These are phyloP conservation scores for Globia sparganii DNA, from an alignment of 2,888 invertebrate species.

Conservation along the genomic window DNA sequence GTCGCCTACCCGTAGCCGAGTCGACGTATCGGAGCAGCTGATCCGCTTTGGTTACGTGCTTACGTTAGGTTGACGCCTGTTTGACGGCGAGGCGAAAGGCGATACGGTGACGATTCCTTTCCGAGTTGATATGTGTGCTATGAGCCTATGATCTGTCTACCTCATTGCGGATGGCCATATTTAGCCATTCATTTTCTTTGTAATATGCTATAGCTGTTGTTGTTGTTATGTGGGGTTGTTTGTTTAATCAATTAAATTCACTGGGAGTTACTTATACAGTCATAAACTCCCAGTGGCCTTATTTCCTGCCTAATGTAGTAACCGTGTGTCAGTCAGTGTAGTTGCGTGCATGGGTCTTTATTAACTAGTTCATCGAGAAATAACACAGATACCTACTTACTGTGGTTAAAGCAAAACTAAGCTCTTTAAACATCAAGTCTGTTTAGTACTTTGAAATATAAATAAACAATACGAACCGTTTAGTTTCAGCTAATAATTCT, in stretches of 20 bases:
- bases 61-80: no score
- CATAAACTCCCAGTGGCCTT: not conserved
- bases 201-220: not conserved
- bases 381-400: not conserved
- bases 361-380: not conserved
- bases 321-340: not conserved
- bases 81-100: no score
- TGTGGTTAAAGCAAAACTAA: not conserved
- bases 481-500: conserved; percentile 74
- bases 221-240: not conserved
- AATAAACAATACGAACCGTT: conserved; percentile 69
- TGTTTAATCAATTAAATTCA: not conserved
- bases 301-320: not conserved
- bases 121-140: no score
- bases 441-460: not conserved
- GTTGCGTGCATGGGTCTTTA: not conserved
- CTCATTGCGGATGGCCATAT: not conserved
- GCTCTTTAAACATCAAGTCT: not conserved
- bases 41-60: no score
- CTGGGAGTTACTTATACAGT: not conserved
- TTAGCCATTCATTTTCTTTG: not conserved
- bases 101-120: no score
- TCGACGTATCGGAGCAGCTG: no score
- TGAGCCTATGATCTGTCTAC: no score
- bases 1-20: no score